phyloP scores from a whole-genome alignment of 2,113 vertebrate genomes.

The Pao palembangensis region DNA sequence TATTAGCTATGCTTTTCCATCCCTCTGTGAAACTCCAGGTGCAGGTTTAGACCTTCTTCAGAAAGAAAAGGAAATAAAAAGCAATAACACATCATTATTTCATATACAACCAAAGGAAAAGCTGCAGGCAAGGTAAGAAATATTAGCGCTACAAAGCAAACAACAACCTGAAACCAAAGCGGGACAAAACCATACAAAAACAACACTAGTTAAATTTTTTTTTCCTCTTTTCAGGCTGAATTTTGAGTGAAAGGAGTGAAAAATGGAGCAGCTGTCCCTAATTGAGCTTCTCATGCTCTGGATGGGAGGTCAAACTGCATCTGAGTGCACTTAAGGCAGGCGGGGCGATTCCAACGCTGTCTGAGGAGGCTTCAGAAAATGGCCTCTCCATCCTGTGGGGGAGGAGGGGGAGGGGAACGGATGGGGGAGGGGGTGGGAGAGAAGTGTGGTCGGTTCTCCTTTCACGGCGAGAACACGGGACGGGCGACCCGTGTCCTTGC shows the following conservation, averaged over 20 bases:
- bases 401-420: slow-evolving; percentile 17
- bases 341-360: slow-evolving; percentile 57
- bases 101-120: slow-evolving; percentile 51
- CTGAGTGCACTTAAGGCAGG: slow-evolving; percentile 75
- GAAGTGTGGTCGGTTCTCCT: not conserved
- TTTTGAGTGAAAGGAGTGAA: slow-evolving; percentile 37
- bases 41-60: slow-evolving; percentile 24
- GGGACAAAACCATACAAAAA: slow-evolving; percentile 62
- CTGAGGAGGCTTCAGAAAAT: slow-evolving; percentile 40
- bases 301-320: slow-evolving; percentile 68
- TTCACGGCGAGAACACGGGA: not conserved
- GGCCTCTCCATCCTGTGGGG: slow-evolving; percentile 13
- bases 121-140: slow-evolving; percentile 56
- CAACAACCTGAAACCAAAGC: slow-evolving; percentile 63
- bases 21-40: slow-evolving; percentile 9
- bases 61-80: slow-evolving; percentile 11
- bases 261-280: slow-evolving; percentile 31
- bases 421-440: not conserved
- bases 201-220: slow-evolving; percentile 59
- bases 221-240: slow-evolving; percentile 27
- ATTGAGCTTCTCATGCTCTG: slow-evolving; percentile 54
- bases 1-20: slow-evolving; percentile 66
- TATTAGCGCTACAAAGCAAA: slow-evolving; percentile 58
- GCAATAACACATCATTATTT: slow-evolving; percentile 39
- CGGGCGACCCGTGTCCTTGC: too few relatives aligned